Percentiles rank a stretch among this genome's conserved stretches.
Evolutionary conservation across 2,113 vertebrate species (phyloP).

Genomic region (Epinephelus lanceolatus): DNA sequence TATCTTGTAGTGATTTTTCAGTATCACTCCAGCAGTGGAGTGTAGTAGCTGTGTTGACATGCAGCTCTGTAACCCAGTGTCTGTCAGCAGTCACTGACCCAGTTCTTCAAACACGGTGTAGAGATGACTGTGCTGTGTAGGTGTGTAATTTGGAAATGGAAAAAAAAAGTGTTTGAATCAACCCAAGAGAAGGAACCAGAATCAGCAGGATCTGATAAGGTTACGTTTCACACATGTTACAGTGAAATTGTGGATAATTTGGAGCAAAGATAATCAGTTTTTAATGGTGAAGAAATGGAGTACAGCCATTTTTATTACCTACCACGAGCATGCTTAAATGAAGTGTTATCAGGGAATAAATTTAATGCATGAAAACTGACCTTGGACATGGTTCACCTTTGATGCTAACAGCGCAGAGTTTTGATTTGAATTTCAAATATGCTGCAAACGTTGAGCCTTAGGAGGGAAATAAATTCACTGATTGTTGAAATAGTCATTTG

Average conservation of each 20-base stretch:
- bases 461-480: conserved; percentile 14
- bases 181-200: not conserved
- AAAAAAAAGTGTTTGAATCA: not conserved
- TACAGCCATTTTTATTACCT: not conserved
- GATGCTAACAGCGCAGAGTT: conserved; percentile 12
- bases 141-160: conserved; percentile 17
- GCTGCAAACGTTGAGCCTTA: not conserved
- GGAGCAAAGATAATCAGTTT: not conserved
- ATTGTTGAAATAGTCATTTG: conserved; percentile 21
- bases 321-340: not conserved
- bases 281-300: not conserved
- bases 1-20: not conserved
- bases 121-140: conserved; percentile 6
- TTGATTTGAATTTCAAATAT: conserved; percentile 51
- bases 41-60: conserved; percentile 11
- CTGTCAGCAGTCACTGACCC: conserved; percentile 35
- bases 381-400: conserved; percentile 23
- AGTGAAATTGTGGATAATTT: not conserved
- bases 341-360: not conserved
- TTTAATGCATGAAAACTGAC: conserved; percentile 11
- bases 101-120: conserved; percentile 39
- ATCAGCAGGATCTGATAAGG: conserved; percentile 1
- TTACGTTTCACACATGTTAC: not conserved
- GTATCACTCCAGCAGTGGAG: not conserved
- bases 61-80: conserved; percentile 30